Evolutionary conservation across 2,888 invertebrate genomes (phyloP).

Genomic region (Artemia sp.): DNA sequence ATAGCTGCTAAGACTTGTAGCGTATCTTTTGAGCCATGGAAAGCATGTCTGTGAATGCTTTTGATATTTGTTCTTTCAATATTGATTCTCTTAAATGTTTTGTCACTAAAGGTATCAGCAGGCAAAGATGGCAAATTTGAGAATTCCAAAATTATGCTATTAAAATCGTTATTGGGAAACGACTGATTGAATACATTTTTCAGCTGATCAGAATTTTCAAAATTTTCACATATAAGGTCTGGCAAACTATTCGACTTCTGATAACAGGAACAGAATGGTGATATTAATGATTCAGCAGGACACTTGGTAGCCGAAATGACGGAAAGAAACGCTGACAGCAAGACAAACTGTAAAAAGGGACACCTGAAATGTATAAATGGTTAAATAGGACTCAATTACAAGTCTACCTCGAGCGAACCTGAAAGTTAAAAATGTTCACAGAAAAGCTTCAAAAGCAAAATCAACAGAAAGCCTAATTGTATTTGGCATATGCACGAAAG

Average conservation of each 20-base stretch:
- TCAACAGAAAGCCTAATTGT: no score
- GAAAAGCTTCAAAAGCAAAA: no score
- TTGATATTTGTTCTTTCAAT: slow-evolving; percentile 3
- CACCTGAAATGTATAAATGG: no score
- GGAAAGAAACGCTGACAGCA: background rate
- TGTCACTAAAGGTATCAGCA: background rate
- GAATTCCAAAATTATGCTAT: background rate
- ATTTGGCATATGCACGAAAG: no score
- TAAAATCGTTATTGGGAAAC: background rate
- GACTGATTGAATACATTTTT: background rate
- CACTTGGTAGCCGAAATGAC: background rate
- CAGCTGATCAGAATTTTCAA: slow-evolving; percentile 8
- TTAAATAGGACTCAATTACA: no score
- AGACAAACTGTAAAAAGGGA: no score
- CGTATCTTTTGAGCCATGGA: background rate
- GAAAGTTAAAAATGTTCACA: no score
- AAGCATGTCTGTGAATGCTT: background rate
- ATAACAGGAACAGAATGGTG: background rate
- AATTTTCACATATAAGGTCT: slow-evolving; percentile 3
- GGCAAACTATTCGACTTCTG: background rate
- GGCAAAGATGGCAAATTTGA: slow-evolving; percentile 5
- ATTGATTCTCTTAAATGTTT: slow-evolving; percentile 9
- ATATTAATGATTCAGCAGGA: background rate
- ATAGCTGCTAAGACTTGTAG: background rate
- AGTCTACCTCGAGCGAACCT: no score